These are phyloP conservation scores for Paralvinella palmiformis DNA, from an alignment of 1,140 invertebrate genomes.

Conservation along the genomic window DNA sequence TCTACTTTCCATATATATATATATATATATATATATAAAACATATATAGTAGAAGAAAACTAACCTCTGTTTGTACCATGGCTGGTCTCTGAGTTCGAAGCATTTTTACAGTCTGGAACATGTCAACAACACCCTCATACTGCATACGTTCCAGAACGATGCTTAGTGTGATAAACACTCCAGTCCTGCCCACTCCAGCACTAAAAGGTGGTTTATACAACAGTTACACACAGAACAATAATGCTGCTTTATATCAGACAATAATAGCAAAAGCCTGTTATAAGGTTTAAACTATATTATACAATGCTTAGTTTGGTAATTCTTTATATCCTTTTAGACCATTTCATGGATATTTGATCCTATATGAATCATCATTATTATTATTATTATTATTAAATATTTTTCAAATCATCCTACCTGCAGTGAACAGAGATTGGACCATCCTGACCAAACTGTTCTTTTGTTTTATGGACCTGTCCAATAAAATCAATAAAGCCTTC, in stretches of 20 bases:
- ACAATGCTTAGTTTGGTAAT: too few relatives aligned
- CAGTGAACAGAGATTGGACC: constrained; percentile 99
- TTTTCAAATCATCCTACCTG: constrained; percentile 62
- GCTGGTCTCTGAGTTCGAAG: constrained; percentile 94
- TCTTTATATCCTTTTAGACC: too few relatives aligned
- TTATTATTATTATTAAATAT: too few relatives aligned
- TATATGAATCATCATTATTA: too few relatives aligned
- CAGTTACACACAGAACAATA: too few relatives aligned
- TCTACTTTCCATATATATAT: too few relatives aligned
- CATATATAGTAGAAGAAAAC: background rate
- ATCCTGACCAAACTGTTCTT: constrained; percentile 98
- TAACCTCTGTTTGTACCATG: constrained; percentile 96
- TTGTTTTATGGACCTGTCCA: constrained; percentile 98
- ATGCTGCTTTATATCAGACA: too few relatives aligned
- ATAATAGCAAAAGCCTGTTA: too few relatives aligned
- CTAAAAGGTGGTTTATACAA: too few relatives aligned
- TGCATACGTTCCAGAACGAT: constrained; percentile 98
- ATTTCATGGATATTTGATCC: too few relatives aligned
- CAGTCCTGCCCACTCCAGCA: constrained; percentile 72
- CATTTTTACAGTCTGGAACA: constrained; percentile 98
- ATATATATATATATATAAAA: too few relatives aligned
- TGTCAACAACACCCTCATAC: constrained; percentile 96
- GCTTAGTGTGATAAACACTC: constrained; percentile 96
- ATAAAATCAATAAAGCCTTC: constrained; percentile 90
- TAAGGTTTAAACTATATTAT: too few relatives aligned